Percentiles rank a stretch among this genome's conserved stretches.
phyloP scores from a whole-genome alignment of 2,888 invertebrate genomes.

The Campoplex capitator region DNA sequence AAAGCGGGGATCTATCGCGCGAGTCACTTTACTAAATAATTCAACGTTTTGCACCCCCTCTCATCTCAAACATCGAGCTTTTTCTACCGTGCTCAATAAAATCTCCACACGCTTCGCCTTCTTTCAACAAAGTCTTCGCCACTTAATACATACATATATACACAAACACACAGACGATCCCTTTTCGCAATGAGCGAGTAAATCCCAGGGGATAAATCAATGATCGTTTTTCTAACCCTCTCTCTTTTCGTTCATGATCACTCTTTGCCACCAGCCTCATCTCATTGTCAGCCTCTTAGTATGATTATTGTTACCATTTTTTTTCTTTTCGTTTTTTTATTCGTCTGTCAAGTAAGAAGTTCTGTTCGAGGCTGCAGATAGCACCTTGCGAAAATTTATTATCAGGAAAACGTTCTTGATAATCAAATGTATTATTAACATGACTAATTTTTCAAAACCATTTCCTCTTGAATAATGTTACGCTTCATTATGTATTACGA shows the following conservation, averaged over 20 bases:
- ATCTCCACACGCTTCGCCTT: constrained; percentile 56
- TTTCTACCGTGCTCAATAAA: constrained; percentile 57
- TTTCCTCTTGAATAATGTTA: not conserved
- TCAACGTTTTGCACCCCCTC: constrained; percentile 56
- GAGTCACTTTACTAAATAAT: constrained; percentile 66
- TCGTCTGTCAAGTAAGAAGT: not conserved
- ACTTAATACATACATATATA: constrained; percentile 18
- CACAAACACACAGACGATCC: constrained; percentile 29
- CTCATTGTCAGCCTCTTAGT: not conserved
- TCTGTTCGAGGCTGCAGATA: not conserved
- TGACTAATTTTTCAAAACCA: not conserved
- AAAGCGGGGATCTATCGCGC: constrained; percentile 53
- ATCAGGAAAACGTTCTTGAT: not conserved
- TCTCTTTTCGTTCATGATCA: constrained; percentile 13
- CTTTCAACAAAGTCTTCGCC: constrained; percentile 41
- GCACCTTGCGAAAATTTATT: not conserved
- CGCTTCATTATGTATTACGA: not conserved
- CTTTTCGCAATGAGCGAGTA: constrained; percentile 51
- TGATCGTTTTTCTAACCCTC: constrained; percentile 42
- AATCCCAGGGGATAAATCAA: constrained; percentile 47
- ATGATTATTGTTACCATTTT: not conserved
- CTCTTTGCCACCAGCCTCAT: constrained; percentile 12
- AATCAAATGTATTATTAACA: not conserved
- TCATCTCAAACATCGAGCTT: constrained; percentile 20
- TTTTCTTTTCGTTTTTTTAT: not conserved